Evolutionary conservation across 2,113 vertebrate genomes (phyloP).

Genomic region (Alexandromys fortis): DNA sequence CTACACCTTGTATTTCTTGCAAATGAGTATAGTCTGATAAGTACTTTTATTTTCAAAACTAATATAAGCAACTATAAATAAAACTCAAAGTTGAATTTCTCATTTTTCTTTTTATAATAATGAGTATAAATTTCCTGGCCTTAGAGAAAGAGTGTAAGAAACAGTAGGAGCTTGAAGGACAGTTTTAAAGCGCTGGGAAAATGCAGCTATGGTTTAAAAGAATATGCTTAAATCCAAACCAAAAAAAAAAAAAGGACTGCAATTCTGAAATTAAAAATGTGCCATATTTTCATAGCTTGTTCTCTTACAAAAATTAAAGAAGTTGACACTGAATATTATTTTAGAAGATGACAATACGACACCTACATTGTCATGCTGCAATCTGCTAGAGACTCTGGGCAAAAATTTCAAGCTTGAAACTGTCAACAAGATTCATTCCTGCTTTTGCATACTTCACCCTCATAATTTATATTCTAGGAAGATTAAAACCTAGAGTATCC

Average conservation of each 20-base stretch:
- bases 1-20: background rate
- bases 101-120: background rate
- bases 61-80: background rate
- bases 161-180: background rate
- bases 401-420: constrained; percentile 25
- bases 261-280: background rate
- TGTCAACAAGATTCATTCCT: background rate
- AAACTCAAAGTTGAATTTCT: background rate
- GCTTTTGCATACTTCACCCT: background rate
- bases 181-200: background rate
- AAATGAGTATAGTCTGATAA: background rate
- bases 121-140: background rate
- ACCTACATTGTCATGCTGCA: background rate
- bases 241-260: background rate
- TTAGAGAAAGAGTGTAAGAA: background rate
- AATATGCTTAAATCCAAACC: background rate
- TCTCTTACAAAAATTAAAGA: background rate
- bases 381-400: background rate
- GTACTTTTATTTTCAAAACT: background rate
- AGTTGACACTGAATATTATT: background rate
- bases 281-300: background rate
- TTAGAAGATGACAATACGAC: background rate
- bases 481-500: background rate
- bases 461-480: constrained; percentile 16
- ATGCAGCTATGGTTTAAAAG: background rate